phyloP scores from a whole-genome alignment of 2,797 vertebrate genomes.

The Podargus strigoides region DNA sequence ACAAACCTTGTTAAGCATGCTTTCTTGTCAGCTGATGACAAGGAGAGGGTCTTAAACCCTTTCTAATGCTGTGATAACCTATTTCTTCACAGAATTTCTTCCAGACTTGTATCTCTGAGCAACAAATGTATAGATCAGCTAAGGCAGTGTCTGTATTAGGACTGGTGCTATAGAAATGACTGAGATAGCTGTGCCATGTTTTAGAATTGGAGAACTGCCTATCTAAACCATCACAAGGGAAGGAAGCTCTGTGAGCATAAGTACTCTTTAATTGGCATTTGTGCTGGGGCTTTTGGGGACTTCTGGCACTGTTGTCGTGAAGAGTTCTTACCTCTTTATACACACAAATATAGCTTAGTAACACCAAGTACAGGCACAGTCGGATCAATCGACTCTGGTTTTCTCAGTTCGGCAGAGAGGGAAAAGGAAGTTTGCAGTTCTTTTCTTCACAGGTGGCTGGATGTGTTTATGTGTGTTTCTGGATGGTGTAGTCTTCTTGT shows the following conservation, averaged over 20 bases:
- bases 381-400: not conserved
- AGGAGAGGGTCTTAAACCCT: not conserved
- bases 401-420: not conserved
- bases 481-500: not conserved
- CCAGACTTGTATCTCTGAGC: not conserved
- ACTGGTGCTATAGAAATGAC: not conserved
- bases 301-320: not conserved
- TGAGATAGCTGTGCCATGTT: not conserved
- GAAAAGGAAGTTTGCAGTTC: not conserved
- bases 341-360: not conserved
- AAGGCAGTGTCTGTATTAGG: rapidly evolving
- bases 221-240: not conserved
- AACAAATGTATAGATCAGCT: not conserved
- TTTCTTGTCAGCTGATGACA: not conserved
- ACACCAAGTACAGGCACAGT: not conserved
- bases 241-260: not conserved
- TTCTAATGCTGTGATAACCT: not conserved
- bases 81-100: not conserved
- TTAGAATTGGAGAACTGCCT: not conserved
- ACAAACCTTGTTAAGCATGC: not conserved
- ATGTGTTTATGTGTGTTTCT: not conserved
- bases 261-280: not conserved
- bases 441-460: not conserved
- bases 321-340: not conserved
- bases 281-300: not conserved